Base-by-base conservation (phyloP, 2,113 vertebrate species). In the Labeo rohita region DNA sequence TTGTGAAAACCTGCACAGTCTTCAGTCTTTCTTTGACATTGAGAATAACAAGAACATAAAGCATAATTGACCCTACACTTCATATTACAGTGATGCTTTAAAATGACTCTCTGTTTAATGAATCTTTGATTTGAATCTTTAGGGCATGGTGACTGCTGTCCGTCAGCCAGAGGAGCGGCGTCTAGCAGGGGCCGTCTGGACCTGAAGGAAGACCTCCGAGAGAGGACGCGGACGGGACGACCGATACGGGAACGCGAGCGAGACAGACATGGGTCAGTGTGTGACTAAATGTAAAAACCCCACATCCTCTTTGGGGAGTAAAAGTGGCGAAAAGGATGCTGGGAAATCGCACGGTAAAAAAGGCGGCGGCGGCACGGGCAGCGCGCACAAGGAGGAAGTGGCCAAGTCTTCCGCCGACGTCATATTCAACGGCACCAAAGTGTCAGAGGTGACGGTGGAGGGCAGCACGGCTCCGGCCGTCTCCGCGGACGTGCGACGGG, bases 231-330 rank as follows among this genome's bases (percentile, higher is more conserved):
- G 43, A 21, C 56, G 23, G 2, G 7, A 72, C 77, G 3, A 61
- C 7, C 56, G 16, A 80, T 15, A 59, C 11, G 65, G 23, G 43
- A 28, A 18, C 87, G 92, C 91, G 93, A 90, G 90, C 80, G 63
- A 89, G 90, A 82, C 90, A 93, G 93, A 93, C 96, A 99, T 99
- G 98, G 98, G 98, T 96, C 98, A 99, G 97, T 99, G 98, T 83
- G 97, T 99, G 96, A 99, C 97, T 28, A 99, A 99, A 95, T 99
- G 98, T 93, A 99, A 99, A 93, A 99, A 99, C 90, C 98, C 98
- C 65, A 97, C 98, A 74, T 99, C 98, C 80, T 98, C 98, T 47
- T 96, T 99, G 13, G 98, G 98, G 93, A 99, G 98, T 90, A 99
- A 99, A 93, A 99, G 98, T 91, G 98, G 98, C 92, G 98, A 98